Base-by-base conservation (phyloP, 2,888 invertebrate genomes). In the Teleogryllus oceanicus region DNA sequence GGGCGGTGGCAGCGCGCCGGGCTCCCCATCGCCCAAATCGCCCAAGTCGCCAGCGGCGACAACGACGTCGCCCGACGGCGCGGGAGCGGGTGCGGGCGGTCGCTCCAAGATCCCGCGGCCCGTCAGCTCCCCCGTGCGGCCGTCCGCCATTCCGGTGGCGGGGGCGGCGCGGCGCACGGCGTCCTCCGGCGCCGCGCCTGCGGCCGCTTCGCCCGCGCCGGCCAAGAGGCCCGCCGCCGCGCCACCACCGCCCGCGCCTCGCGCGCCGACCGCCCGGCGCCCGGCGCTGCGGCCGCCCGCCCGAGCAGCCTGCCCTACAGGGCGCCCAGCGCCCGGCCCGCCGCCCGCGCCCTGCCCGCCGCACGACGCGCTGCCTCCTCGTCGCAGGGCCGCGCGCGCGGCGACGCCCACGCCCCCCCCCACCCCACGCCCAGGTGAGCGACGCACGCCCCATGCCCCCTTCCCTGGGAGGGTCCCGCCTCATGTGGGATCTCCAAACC, bases 251-350 rank as follows among this genome's bases (percentile, higher is more conserved):
- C 49, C 49, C 18, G 49, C 49, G 50, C 49, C 49, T 49, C 49
- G 13, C 13, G 18, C 49, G 50, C 49, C 13, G 50, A 77, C 77
- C 74, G 12, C 2, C 21, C 37, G 24, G 76, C 20, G 13, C 10
- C 79, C 50, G n/a, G 62, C 16, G 37, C 77, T 78, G 21, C 74
- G 75, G 20, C 77, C 79, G 16, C 78, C 74, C 86, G 93, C 80
- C 93, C 93, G 0, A 91, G 92, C 83, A 93, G 93, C 82, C 87
- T 94, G 83, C 93, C 93, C 24, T 93, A 93, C 86, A 91, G 92
- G 24, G 90, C 24, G 77, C 49, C 49, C 49, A 49, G 49, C 90
- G 74, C 85, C 87, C 49, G 84, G 87, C 20, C 87, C 89, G 0
- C 87, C n/a, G 62, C 62, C 62, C 62, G 62, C 62, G 62, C 62